These are phyloP conservation scores for Leucophenga maculata DNA, from an alignment of 2,888 invertebrate genomes.

Conservation along the genomic window DNA sequence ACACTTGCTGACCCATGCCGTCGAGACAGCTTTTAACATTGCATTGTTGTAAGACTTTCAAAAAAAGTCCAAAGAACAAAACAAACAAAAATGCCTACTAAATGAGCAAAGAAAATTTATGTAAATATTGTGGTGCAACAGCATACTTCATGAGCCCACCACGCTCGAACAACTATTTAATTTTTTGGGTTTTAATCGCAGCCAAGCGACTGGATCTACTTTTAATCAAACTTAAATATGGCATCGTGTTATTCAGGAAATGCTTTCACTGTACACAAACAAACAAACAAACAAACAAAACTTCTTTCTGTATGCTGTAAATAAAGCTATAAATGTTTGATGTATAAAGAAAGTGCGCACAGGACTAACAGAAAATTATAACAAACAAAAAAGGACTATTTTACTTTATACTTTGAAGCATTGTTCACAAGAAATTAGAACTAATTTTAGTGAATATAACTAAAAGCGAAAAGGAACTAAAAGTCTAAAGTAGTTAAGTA, in stretches of 20 bases:
- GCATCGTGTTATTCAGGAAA: no score
- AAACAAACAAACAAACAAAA: slow-evolving; percentile 3
- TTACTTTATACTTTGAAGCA: slow-evolving; percentile 34
- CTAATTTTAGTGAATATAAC: no score
- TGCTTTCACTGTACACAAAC: neutral
- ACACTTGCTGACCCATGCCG: neutral
- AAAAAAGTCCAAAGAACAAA: no score
- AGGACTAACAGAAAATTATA: slow-evolving; percentile 34
- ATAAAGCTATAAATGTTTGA: slow-evolving; percentile 60
- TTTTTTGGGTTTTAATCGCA: no score
- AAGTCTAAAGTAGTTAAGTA: no score
- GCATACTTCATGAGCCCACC: no score
- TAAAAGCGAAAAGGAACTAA: no score
- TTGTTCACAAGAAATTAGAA: slow-evolving; percentile 45
- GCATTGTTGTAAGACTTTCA: no score
- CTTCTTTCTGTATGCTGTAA: slow-evolving; percentile 52
- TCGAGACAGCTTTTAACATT: neutral
- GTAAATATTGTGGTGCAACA: slow-evolving; percentile 6
- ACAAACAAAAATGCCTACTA: slow-evolving; percentile 28
- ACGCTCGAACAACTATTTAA: neutral
- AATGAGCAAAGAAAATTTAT: slow-evolving; percentile 24
- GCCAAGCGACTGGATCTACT: no score
- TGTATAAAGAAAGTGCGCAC: slow-evolving; percentile 41
- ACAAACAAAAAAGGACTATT: slow-evolving; percentile 36
- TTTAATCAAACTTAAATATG: no score